Base-by-base conservation (phyloP, 2,113 vertebrate genomes). In the Ochotona curzoniae region DNA sequence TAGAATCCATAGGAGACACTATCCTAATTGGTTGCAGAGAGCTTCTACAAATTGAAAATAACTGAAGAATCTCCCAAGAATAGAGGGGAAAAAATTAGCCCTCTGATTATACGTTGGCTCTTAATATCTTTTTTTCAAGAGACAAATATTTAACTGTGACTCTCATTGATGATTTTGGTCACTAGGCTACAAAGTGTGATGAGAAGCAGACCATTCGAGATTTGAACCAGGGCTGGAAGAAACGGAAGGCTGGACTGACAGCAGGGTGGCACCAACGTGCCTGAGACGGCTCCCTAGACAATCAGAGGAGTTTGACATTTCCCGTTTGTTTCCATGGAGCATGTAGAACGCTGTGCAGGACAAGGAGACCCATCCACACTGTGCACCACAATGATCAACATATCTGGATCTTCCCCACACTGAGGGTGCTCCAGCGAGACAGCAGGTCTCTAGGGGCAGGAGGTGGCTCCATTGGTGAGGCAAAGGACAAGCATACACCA, bases 101-200 rank as follows among this genome's bases (percentile, higher is more conserved):
- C 32, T 66, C 23, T 70, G 44, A 70, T 84, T 69, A 81, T 49
- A 30, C 28, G 28, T 78, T 84, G 49, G 69, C 26, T 66, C 69
- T 32, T n/a, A 44, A 44, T 54, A 57, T 30, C 14, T 83, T 61
- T 75, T 57, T 87, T 74, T 64, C 66, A 74, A 74, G 69, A 54
- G 67, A 26, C 78, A 78, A 83, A 80, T n/a, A 5, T 73, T 90
- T 83, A 87, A n/a, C 54, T 67, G 12, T 85, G 70, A 54, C 32
- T 57, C 79, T 83, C 74, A 73, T 66, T 89, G 84, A 84, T 87
- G 57, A 66, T 60, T 54, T 92, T 90, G 71, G 93, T 93, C 75
- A 92, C 82, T 54, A 93, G 57, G 69, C 83, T 94, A 84, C 75
- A 91, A 90, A 79, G 79, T 20, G 30, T 86, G 71, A 91, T 79